Evolutionary conservation across 2,888 invertebrate genomes (phyloP).

Genomic region (Tolmerus cingulatus): DNA sequence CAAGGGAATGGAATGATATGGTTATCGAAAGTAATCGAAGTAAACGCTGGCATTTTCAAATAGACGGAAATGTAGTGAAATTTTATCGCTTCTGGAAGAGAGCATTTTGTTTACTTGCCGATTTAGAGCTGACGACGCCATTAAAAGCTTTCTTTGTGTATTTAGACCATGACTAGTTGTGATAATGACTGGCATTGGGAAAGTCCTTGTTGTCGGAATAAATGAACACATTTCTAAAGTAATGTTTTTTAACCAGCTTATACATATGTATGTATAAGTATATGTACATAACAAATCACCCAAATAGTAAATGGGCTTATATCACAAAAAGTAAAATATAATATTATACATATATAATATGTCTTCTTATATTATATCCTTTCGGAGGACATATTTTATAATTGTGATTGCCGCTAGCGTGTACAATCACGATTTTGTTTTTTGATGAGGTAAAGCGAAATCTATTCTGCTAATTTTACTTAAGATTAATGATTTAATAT

Average conservation of each 20-base stretch:
- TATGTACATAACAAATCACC: neutral
- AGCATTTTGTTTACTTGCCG: neutral
- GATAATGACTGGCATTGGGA: neutral
- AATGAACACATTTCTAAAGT: neutral
- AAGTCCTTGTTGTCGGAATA: neutral
- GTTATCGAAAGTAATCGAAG: neutral
- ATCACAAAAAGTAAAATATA: no score
- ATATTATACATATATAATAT: no score
- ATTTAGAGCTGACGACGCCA: slow-evolving; percentile 4
- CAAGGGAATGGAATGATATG: neutral
- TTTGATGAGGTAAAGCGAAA: no score
- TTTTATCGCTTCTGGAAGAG: neutral
- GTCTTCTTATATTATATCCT: no score
- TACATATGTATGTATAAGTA: no score
- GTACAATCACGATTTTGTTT: no score
- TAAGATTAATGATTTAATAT: no score
- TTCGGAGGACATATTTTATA: no score
- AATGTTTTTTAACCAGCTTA: neutral
- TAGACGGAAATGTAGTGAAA: neutral
- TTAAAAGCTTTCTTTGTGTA: neutral
- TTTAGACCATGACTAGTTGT: neutral
- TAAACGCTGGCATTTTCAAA: slow-evolving; percentile 1
- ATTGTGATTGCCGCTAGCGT: no score
- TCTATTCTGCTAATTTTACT: no score
- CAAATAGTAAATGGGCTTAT: neutral